Evolutionary conservation across 2,888 invertebrate species (phyloP), one percentile per base, ranked within the genome.

Genomic region (Acronicta psi): DNA sequence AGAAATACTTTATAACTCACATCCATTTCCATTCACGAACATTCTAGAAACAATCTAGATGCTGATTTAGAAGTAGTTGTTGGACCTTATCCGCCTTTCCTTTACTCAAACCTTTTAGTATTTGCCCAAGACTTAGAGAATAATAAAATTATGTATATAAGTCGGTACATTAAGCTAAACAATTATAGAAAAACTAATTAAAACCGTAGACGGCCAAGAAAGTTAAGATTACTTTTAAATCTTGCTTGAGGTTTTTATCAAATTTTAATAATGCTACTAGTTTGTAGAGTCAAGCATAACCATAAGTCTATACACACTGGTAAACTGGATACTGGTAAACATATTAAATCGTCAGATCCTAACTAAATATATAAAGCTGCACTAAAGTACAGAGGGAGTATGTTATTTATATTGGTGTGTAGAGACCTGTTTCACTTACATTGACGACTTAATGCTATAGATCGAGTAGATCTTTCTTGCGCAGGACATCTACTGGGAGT

Each of bases 401-500:
- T 23, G 31, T 6, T 18, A 23, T n/a, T 14, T 4, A 55, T 59
- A 77, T 88, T 86, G 84, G 90, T 90, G 77, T 92, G 86, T 86
- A 86, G 86, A 72, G 70, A 87, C 82, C 23, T 18, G 25, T 55
- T 73, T 87, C 92, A 87, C 69, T 73, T 83, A 86, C 93, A 93
- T 93, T 87, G 82, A 86, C 75, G 82, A 88, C 84, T 79, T 87
- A 91, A 91, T 88, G 81, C 91, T 88, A 86, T 90, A 82, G 92
- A 90, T 91, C 93, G 92, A 89, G 85, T 90, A 93, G 93, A 91
- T 93, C 93, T 67, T 93, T 92, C 88, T 89, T 93, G 84, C 93
- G 92, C 88, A 94, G 94, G 88, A 93, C 94, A n/a, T 94, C 94
- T 10, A 94, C 94, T 64, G 93, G 93, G 31, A 93, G 93, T 52